Base-by-base conservation (phyloP, 2,888 invertebrate species). In the Marronus borbonicus region DNA sequence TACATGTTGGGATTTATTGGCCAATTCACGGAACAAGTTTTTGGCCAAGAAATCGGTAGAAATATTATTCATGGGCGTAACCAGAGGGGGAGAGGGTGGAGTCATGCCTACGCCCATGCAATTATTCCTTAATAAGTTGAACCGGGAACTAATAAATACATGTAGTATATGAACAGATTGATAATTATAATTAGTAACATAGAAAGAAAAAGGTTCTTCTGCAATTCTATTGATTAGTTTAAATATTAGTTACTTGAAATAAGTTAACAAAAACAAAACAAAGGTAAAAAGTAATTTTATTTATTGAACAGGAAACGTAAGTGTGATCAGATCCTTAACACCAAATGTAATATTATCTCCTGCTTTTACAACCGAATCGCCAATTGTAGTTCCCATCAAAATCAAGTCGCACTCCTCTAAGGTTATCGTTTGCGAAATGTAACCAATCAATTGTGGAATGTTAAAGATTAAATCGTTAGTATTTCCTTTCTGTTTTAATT, bases 321-420 rank as follows among this genome's bases (percentile, higher is more conserved):
- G 85, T 65, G 84, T 84, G n/a, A 88, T 82, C 17, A 89, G 52
- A 76, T 89, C 85, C 80, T 83, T 87, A 64, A 91, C 85, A 0
- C 93, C 93, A 75, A 91, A 92, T 85, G 93, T 91, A 58, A 95
- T 91, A 7, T 90, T 85, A 87, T 95, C 94, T 3, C 94, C 94
- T 20, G 89, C 85, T 20, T 87, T 86, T 2, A 95, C 91, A 0
- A 91, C 90, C 0, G 92, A 90, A 17, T 93, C 92, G 17, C 93
- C 94, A 66, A 91, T 90, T 0, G 94, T 94, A 0, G 94, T 94
- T 7, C 95, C 95, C 1, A 95, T 95, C 39, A 95, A 87, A 80
- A 96, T 91, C 12, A 95, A 86, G 87, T 95, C 95, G 79, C 93
- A 93, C 14, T 92, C 91, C 83, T 95, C 94, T 79, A 95, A 85